Evolutionary conservation across 2,888 invertebrate genomes (phyloP).

Genomic region (Pyrochroa serraticornis): DNA sequence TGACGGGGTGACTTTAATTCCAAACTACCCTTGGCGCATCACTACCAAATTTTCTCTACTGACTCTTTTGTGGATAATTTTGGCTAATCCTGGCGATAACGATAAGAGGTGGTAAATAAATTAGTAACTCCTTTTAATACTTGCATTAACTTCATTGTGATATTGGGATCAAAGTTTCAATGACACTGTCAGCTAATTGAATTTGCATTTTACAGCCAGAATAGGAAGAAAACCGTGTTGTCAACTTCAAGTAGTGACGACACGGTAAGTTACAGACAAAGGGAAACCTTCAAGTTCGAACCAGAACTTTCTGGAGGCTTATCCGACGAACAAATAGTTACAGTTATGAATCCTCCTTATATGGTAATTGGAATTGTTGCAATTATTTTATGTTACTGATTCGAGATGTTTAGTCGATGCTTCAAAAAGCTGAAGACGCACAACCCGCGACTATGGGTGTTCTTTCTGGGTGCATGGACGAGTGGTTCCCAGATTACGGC

Average conservation of each 20-base stretch:
- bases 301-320: slow-evolving; percentile 13
- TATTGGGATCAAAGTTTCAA: too few species aligned
- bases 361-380: slow-evolving; percentile 1
- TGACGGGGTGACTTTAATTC: too few species aligned
- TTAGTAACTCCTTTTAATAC: not conserved
- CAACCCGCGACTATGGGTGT: not conserved
- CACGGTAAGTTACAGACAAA: slow-evolving; percentile 12
- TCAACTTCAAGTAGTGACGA: slow-evolving; percentile 5
- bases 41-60: too few species aligned
- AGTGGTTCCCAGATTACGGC: slow-evolving; percentile 1
- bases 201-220: slow-evolving; percentile 1
- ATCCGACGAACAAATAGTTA: slow-evolving; percentile 9
- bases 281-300: slow-evolving; percentile 9
- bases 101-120: too few species aligned
- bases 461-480: slow-evolving; percentile 1
- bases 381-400: not conserved
- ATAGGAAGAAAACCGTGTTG: slow-evolving; percentile 3
- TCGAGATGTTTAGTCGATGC: slow-evolving; percentile 2
- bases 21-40: too few species aligned
- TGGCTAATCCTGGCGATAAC: too few species aligned
- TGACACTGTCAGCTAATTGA: too few species aligned
- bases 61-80: too few species aligned
- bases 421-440: slow-evolving; percentile 6
- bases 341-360: slow-evolving; percentile 3
- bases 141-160: too few species aligned